These are phyloP conservation scores for Perizoma flavofasciatum DNA, from an alignment of 2,888 invertebrate species.

Conservation along the genomic window DNA sequence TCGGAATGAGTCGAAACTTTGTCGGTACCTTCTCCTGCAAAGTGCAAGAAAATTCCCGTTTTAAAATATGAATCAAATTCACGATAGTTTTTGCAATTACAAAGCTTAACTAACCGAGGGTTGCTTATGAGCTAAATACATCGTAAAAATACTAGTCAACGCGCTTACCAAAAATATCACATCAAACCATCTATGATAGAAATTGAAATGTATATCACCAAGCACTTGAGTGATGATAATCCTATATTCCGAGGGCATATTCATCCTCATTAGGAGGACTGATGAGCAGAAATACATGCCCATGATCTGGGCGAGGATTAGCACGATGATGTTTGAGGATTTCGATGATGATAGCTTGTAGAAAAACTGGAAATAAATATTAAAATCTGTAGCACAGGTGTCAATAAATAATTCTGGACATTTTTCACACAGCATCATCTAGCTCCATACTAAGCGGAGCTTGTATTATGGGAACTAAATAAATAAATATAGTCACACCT, in stretches of 20 bases:
- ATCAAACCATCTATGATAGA: constrained; percentile 99
- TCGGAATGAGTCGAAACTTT: too few relatives aligned
- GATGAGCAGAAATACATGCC: constrained; percentile 99
- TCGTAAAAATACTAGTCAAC: constrained; percentile 95
- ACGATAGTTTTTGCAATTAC: too few relatives aligned
- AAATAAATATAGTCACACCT: too few relatives aligned
- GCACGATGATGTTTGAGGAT: constrained; percentile 98
- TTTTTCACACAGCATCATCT: too few relatives aligned
- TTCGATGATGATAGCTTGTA: constrained; percentile 99
- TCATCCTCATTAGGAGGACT: constrained; percentile 98
- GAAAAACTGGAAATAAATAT: constrained; percentile 90
- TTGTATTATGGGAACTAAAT: too few relatives aligned
- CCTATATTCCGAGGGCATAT: constrained; percentile 99
- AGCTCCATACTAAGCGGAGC: too few relatives aligned
- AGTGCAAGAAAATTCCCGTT: too few relatives aligned
- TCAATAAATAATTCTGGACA: too few relatives aligned
- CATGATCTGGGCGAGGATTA: constrained; percentile 99
- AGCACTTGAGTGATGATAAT: constrained; percentile 93
- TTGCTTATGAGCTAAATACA: constrained; percentile 97
- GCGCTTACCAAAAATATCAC: constrained; percentile 99
- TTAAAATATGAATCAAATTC: too few relatives aligned
- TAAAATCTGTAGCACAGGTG: not conserved
- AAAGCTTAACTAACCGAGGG: constrained; percentile 79
- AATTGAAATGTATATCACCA: constrained; percentile 98
- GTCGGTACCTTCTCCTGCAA: too few relatives aligned